A percentile compares a stretch with the other conserved stretches of the same genome.
These are phyloP conservation scores for Linepithema humile DNA, from an alignment of 1,140 invertebrate genomes.

Conservation along the genomic window DNA sequence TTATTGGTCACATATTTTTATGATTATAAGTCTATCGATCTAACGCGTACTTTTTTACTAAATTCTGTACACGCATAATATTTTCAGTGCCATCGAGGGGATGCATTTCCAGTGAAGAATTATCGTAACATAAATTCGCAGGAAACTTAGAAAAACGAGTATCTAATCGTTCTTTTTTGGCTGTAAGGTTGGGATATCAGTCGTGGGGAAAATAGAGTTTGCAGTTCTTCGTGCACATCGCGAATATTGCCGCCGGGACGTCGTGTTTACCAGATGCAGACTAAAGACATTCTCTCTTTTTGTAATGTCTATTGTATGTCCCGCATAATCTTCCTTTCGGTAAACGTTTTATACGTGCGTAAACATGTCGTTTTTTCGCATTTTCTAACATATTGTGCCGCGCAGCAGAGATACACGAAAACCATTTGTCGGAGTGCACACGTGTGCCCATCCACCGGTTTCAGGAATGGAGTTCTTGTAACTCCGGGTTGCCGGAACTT, in stretches of 20 bases:
- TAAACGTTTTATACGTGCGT: not conserved
- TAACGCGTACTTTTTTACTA: no score
- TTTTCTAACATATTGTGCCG: constrained; percentile 3
- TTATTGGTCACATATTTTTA: no score
- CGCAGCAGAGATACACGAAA: constrained; percentile 21
- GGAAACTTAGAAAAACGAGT: not conserved
- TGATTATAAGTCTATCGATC: no score
- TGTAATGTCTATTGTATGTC: not conserved
- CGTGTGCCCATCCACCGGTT: not conserved
- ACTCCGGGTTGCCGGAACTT: constrained; percentile 42
- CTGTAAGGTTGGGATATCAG: not conserved
- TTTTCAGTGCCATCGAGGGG: no score
- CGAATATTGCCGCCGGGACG: constrained; percentile 2
- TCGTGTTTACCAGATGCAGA: not conserved
- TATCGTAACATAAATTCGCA: not conserved
- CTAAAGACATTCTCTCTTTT: not conserved
- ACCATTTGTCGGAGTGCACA: constrained; percentile 29
- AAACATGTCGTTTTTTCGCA: constrained; percentile 32
- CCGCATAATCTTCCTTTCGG: constrained; percentile 7
- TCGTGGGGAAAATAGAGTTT: not conserved
- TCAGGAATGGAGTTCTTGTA: constrained; percentile 26
- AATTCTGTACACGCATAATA: no score
- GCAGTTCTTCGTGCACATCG: not conserved
- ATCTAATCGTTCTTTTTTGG: not conserved
- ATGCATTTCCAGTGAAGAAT: no score